phyloP scores from a whole-genome alignment of 2,888 invertebrate species.

The Tetropium fuscum region DNA sequence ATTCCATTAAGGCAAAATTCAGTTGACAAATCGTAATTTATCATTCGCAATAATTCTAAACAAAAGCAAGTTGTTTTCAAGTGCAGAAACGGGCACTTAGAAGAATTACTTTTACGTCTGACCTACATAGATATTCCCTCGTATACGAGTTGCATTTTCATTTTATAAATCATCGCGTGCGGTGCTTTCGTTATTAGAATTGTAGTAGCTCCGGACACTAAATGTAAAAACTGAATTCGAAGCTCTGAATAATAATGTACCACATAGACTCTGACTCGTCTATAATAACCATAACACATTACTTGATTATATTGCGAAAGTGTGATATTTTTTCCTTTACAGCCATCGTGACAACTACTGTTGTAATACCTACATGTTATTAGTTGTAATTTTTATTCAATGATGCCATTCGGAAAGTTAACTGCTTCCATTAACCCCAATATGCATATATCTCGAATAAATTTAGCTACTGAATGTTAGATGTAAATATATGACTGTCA shows the following conservation, averaged over 20 bases:
- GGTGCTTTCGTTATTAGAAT: slow-evolving; percentile 13
- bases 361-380: no score
- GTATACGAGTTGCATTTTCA: slow-evolving; percentile 9
- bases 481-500: slow-evolving; percentile 2
- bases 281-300: no score
- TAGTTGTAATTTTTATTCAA: not conserved
- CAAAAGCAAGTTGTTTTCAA: slow-evolving; percentile 1
- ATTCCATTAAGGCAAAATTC: no score
- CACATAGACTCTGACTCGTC: no score
- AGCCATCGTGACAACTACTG: no score
- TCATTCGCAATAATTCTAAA: slow-evolving; percentile 4
- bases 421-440: not conserved
- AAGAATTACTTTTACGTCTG: slow-evolving; percentile 16
- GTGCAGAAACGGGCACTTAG: slow-evolving; percentile 7
- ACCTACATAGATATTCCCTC: slow-evolving; percentile 20
- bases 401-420: not conserved
- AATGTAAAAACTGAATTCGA: not conserved
- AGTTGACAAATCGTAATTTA: no score
- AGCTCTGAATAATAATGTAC: not conserved
- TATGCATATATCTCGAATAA: not conserved
- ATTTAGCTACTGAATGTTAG: not conserved
- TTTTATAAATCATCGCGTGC: slow-evolving; percentile 16
- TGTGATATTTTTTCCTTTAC: no score
- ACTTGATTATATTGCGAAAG: no score
- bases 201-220: slow-evolving; percentile 8